Evolutionary conservation across 2,888 invertebrate genomes (phyloP).

Genomic region (Campoplex capitator): DNA sequence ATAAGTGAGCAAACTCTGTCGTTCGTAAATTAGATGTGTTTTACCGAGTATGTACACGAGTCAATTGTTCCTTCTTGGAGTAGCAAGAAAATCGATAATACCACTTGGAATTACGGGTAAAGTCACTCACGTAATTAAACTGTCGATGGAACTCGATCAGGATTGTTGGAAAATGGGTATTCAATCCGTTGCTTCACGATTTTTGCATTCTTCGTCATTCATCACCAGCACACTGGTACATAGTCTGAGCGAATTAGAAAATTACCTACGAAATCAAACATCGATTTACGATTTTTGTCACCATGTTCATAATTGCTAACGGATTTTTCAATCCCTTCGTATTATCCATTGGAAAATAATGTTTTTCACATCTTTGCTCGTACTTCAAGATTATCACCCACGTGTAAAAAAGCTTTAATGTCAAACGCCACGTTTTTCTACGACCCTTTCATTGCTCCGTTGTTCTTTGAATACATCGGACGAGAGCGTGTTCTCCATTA

Average conservation of each 20-base stretch:
- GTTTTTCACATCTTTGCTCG: background rate
- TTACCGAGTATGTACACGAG: background rate
- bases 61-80: constrained; percentile 1
- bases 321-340: background rate
- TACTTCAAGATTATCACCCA: constrained; percentile 18
- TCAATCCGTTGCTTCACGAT: background rate
- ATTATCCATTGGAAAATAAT: background rate
- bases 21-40: constrained; percentile 14
- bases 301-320: background rate
- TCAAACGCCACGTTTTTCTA: constrained; percentile 11
- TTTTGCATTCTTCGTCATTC: background rate
- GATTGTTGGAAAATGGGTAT: background rate
- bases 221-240: background rate
- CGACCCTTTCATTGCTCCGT: background rate
- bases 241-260: background rate
- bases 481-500: background rate
- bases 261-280: too few species aligned
- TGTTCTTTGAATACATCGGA: constrained; percentile 3
- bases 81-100: constrained; percentile 9
- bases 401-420: constrained; percentile 23
- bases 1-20: constrained; percentile 14
- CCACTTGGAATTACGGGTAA: background rate
- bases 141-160: background rate
- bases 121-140: constrained; percentile 4
- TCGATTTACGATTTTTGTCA: background rate